Evolutionary conservation across 2,888 invertebrate genomes (phyloP).

Genomic region (Nomada ferruginata): DNA sequence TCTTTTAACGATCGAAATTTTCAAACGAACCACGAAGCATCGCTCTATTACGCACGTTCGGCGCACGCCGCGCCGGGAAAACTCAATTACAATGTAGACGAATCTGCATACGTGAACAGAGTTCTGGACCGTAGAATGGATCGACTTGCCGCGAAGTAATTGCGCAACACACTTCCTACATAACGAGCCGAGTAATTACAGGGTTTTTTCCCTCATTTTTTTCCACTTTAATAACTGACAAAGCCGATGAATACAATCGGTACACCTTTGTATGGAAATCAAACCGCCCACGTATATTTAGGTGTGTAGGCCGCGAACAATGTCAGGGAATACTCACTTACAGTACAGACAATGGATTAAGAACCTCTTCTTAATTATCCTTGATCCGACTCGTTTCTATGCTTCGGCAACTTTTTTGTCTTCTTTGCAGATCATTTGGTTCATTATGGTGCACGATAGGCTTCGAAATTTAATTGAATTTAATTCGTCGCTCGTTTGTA

Average conservation of each 20-base stretch:
- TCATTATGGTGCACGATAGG: neutral
- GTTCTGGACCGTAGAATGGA: neutral
- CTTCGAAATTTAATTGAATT: conserved; percentile 13
- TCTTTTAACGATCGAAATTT: conserved; percentile 75
- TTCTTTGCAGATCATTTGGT: neutral
- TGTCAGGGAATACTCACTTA: conserved; percentile 21
- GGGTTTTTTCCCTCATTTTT: neutral
- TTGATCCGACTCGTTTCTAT: conserved; percentile 12
- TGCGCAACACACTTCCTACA: conserved; percentile 50
- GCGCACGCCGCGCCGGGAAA: conserved; percentile 26
- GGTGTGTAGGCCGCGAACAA: conserved; percentile 33
- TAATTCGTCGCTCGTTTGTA: neutral
- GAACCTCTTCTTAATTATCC: conserved; percentile 10
- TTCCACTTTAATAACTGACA: conserved; percentile 64
- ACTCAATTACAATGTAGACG: conserved; percentile 30
- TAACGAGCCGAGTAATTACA: conserved; percentile 50
- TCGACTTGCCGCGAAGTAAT: conserved; percentile 12
- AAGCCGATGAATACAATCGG: conserved; percentile 61
- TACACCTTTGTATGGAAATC: conserved; percentile 73
- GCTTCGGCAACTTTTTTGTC: neutral
- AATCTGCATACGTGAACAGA: neutral
- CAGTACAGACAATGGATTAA: neutral
- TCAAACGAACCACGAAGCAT: conserved; percentile 72
- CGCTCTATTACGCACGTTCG: conserved; percentile 71
- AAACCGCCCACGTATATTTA: conserved; percentile 34